Evolutionary conservation across 2,113 vertebrate genomes (phyloP).

Genomic region (Polyodon spathula): DNA sequence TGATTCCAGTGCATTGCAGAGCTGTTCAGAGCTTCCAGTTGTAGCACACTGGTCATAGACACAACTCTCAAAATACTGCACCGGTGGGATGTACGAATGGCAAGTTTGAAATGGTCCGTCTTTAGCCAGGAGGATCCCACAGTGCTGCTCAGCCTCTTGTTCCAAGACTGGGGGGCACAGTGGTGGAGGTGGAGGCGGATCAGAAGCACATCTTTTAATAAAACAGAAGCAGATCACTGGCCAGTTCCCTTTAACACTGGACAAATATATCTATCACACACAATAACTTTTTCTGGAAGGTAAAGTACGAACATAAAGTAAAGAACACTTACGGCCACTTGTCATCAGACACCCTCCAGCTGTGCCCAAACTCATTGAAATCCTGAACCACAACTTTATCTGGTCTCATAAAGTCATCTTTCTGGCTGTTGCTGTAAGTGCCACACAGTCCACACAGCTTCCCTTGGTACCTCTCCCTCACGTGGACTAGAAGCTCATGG

Average conservation of each 20-base stretch:
- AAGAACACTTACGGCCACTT: conserved; percentile 41
- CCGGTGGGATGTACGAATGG: conserved; percentile 47
- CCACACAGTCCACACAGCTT: conserved; percentile 60
- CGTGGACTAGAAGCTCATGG: conserved; percentile 52
- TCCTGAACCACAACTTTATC: conserved; percentile 35
- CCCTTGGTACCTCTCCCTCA: conserved; percentile 54
- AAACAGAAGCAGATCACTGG: no score
- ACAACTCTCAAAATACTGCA: conserved; percentile 49
- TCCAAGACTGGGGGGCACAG: conserved; percentile 37
- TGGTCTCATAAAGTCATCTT: conserved; percentile 52
- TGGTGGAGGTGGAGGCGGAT: conserved; percentile 26
- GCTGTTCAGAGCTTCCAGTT: conserved; percentile 32
- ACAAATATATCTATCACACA: no score
- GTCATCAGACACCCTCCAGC: conserved; percentile 44
- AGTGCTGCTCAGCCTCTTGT: conserved; percentile 37
- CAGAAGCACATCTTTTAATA: conserved; percentile 39
- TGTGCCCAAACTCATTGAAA: conserved; percentile 52
- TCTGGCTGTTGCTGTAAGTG: conserved; percentile 50
- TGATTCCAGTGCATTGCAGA: conserved; percentile 55
- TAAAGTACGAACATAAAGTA: not conserved
- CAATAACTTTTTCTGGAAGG: not conserved
- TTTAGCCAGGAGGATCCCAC: conserved; percentile 30
- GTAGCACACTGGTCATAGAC: conserved; percentile 54
- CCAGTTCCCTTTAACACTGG: no score
- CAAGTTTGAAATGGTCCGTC: conserved; percentile 44